These are phyloP conservation scores for Nezara viridula DNA, from an alignment of 2,888 invertebrate genomes.

Conservation along the genomic window DNA sequence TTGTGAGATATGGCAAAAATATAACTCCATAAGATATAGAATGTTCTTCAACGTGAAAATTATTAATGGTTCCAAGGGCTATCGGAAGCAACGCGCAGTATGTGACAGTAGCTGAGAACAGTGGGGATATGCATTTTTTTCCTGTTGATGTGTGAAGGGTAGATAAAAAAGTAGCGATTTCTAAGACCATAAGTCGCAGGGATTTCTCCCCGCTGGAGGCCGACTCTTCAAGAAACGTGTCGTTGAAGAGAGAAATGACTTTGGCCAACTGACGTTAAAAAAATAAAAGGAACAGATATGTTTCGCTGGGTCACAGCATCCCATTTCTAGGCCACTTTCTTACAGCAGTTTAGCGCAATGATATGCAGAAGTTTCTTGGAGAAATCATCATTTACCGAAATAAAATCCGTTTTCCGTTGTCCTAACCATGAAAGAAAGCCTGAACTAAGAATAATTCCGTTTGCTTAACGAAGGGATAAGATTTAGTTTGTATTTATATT, in stretches of 20 bases:
- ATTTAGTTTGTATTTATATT: neutral
- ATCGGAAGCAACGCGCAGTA: neutral
- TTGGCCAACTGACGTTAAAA: neutral
- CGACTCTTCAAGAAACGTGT: neutral
- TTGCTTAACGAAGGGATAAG: neutral
- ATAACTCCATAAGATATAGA: too few species aligned
- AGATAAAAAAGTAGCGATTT: neutral
- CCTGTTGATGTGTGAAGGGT: neutral
- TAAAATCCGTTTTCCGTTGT: constrained; percentile 25
- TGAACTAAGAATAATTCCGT: neutral
- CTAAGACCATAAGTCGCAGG: neutral
- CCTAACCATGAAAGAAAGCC: neutral
- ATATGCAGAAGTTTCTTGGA: neutral
- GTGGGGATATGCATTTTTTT: neutral
- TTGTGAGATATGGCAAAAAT: too few species aligned
- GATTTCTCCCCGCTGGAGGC: constrained; percentile 17
- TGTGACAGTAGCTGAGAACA: neutral
- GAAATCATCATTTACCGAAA: neutral
- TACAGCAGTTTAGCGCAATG: constrained; percentile 12
- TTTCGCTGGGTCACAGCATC: constrained; percentile 20
- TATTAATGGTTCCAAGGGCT: neutral
- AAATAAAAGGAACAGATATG: constrained; percentile 6
- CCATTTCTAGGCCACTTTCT: constrained; percentile 18
- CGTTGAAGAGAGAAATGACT: neutral
- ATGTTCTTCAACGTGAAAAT: too few species aligned